Percentiles rank a stretch among this genome's conserved stretches.
Conservation (phyloP, 2,113 vertebrate species). For the Cyprinodon brontotheroides region DNA sequence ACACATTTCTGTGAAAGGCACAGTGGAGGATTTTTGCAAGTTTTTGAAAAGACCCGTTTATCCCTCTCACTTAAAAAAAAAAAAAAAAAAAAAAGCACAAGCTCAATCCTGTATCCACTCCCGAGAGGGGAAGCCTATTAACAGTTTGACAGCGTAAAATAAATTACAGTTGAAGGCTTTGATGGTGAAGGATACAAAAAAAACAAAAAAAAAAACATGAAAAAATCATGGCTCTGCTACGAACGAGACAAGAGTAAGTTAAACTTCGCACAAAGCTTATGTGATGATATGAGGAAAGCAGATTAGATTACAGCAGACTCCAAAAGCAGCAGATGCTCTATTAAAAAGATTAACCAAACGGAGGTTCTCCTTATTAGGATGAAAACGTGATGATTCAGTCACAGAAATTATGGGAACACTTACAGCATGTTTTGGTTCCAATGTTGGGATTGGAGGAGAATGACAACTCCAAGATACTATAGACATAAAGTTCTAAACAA, state of each 20-base stretch:
- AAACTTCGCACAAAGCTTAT: not conserved
- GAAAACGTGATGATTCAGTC: constrained; percentile 12
- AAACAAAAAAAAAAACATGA: not conserved
- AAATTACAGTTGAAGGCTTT: not conserved
- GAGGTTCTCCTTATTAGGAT: constrained; percentile 30
- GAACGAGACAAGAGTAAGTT: not conserved
- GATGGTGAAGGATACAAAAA: not conserved
- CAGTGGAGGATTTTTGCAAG: too few species aligned
- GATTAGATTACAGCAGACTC: constrained; percentile 42
- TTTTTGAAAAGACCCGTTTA: too few species aligned
- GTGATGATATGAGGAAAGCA: constrained; percentile 1
- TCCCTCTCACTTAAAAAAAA: too few species aligned
- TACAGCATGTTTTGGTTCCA: not conserved
- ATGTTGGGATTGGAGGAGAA: not conserved
- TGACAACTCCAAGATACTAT: not conserved
- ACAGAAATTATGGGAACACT: constrained; percentile 1
- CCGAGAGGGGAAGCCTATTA: too few species aligned
- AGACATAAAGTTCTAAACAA: not conserved
- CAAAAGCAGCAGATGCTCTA: constrained; percentile 31
- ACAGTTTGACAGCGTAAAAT: not conserved
- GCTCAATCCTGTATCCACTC: too few species aligned
- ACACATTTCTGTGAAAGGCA: not conserved
- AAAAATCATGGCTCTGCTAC: too few species aligned
- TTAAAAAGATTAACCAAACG: constrained; percentile 36
- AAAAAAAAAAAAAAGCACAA: too few species aligned